These are phyloP conservation scores for Psammodynastes pulverulentus DNA, from an alignment of 2,113 vertebrate species.

Conservation along the genomic window DNA sequence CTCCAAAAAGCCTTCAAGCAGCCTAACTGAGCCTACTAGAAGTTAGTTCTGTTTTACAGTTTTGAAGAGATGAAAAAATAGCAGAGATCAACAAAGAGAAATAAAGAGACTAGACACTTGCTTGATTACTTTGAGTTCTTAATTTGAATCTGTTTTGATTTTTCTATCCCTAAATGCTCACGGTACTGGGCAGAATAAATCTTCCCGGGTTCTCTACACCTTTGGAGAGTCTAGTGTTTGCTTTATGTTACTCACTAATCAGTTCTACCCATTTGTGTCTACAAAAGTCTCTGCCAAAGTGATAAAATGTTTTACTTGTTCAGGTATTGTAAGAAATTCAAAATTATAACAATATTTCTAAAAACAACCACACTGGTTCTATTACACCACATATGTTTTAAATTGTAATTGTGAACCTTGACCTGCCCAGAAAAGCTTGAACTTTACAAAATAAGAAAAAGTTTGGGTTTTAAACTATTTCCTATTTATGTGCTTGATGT, in stretches of 20 bases:
- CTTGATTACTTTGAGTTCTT: background rate
- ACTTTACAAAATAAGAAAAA: background rate
- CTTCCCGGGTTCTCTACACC: background rate
- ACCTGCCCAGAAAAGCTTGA: background rate
- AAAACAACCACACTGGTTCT: background rate
- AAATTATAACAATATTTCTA: background rate
- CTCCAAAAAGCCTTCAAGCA: background rate
- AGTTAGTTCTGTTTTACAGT: background rate
- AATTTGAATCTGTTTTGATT: background rate
- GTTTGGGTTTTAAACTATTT: background rate
- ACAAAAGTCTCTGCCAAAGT: background rate
- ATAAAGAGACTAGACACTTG: background rate
- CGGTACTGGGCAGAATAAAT: background rate
- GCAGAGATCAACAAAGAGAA: background rate
- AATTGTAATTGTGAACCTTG: background rate
- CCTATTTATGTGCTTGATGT: background rate
- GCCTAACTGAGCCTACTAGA: background rate
- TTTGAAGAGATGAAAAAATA: background rate
- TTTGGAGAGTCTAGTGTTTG: background rate
- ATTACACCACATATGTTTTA: background rate
- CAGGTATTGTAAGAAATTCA: background rate
- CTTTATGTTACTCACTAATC: background rate
- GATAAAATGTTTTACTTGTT: background rate
- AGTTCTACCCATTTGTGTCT: background rate
- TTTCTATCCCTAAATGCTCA: background rate